Percentiles rank a stretch among this genome's conserved stretches.
Evolutionary conservation across 2,888 invertebrate species (phyloP).

Genomic region (Drosophila rellima): DNA sequence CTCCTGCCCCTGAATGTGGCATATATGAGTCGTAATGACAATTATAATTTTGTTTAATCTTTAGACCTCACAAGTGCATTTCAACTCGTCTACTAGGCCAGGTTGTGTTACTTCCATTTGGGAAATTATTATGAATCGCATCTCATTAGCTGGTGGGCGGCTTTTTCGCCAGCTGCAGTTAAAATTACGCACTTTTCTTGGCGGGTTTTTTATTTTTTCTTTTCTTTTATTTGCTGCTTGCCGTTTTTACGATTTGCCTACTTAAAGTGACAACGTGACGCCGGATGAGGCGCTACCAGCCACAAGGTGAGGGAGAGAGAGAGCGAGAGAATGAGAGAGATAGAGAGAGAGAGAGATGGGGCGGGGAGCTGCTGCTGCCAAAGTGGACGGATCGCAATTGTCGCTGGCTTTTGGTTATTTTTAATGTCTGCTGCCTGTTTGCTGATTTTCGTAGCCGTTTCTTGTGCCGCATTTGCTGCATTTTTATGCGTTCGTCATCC

Average conservation of each 20-base stretch:
- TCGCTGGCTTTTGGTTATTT: slow-evolving; percentile 76
- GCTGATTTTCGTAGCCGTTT: slow-evolving; percentile 61
- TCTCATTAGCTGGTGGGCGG: slow-evolving; percentile 63
- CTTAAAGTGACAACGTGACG: slow-evolving; percentile 79
- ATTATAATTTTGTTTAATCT: slow-evolving; percentile 71
- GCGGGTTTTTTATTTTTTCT: slow-evolving; percentile 18
- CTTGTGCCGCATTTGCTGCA: slow-evolving; percentile 74
- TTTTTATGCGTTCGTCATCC: slow-evolving; percentile 81
- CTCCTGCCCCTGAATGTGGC: slow-evolving; percentile 30
- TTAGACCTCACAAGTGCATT: slow-evolving; percentile 9
- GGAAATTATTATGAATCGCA: slow-evolving; percentile 21
- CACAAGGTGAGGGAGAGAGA: slow-evolving; percentile 6
- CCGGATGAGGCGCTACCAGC: slow-evolving; percentile 33
- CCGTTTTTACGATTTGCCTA: slow-evolving; percentile 74
- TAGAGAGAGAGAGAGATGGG: not conserved
- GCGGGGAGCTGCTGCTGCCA: not conserved
- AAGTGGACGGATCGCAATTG: slow-evolving; percentile 49
- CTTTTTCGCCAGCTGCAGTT: slow-evolving; percentile 46
- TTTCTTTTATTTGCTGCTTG: slow-evolving; percentile 32
- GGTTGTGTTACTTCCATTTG: slow-evolving; percentile 19
- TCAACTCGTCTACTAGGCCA: slow-evolving; percentile 12
- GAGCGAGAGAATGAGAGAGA: not conserved
- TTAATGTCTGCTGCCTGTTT: slow-evolving; percentile 54
- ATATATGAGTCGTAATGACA: slow-evolving; percentile 50
- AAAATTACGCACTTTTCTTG: slow-evolving; percentile 75